Percentiles rank a stretch among this genome's conserved stretches.
Conservation (phyloP, 2,797 vertebrate species). For the Lepidocolaptes lacrymiger region DNA sequence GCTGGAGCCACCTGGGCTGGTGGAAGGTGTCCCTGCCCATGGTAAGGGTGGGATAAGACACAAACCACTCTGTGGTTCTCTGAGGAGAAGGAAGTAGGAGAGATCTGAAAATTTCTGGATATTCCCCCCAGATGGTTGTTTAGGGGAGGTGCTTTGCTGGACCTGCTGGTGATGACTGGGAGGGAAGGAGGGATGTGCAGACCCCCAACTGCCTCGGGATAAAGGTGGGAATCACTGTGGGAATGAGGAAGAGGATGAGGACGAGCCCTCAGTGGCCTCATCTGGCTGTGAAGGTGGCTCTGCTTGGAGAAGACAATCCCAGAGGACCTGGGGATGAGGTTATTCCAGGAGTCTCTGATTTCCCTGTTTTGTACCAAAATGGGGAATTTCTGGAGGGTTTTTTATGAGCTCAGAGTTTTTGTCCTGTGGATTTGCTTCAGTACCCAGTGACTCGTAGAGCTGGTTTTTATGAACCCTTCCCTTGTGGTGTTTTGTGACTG, state of each 20-base stretch:
- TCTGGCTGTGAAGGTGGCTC: not conserved
- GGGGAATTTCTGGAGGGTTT: not conserved
- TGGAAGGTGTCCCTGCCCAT: fast-evolving
- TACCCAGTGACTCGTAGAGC: not conserved
- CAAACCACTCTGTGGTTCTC: not conserved
- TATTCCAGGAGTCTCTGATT: not conserved
- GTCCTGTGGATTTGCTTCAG: not conserved
- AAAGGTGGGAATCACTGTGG: fast-evolving
- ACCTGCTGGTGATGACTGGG: not conserved
- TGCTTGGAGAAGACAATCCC: not conserved
- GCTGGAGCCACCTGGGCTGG: fast-evolving
- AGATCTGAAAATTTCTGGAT: not conserved
- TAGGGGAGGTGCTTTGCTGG: not conserved
- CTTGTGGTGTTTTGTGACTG: not conserved
- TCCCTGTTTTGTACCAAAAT: not conserved
- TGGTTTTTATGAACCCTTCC: not conserved
- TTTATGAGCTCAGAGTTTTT: not conserved
- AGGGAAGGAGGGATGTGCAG: not conserved
- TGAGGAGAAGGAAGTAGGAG: fast-evolving
- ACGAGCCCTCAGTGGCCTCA: not conserved
- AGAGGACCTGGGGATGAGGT: not conserved
- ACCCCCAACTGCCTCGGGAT: fast-evolving
- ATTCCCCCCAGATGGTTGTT: fast-evolving
- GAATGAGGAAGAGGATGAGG: not conserved
- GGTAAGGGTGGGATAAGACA: not conserved